Evolutionary conservation across 2,113 vertebrate genomes (phyloP).

Genomic region (Sciurus niger): DNA sequence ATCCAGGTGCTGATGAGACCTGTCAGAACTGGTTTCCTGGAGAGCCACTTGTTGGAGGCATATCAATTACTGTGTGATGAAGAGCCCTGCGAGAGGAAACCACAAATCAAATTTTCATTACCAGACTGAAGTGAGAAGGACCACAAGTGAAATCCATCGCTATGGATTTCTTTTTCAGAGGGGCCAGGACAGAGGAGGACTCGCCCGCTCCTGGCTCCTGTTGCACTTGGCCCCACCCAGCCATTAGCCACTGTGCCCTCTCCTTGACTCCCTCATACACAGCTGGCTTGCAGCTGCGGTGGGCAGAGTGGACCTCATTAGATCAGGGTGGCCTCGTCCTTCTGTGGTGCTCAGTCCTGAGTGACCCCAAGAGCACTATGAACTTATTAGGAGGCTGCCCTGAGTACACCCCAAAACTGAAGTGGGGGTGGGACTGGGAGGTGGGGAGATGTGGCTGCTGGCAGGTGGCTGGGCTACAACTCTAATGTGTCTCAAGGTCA

Average conservation of each 20-base stretch:
- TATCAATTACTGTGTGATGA: slow-evolving; percentile 72
- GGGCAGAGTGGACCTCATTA: background rate
- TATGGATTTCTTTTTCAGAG: background rate
- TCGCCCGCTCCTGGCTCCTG: no score
- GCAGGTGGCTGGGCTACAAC: background rate
- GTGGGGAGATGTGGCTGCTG: background rate
- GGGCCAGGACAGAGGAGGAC: background rate
- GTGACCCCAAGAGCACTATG: background rate
- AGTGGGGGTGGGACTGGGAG: background rate
- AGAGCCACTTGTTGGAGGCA: slow-evolving; percentile 66
- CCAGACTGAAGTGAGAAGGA: slow-evolving; percentile 29
- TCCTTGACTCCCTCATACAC: background rate
- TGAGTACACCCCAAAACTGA: background rate
- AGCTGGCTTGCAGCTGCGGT: background rate
- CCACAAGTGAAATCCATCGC: background rate
- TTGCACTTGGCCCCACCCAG: background rate
- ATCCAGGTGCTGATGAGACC: slow-evolving; percentile 26
- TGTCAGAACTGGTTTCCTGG: slow-evolving; percentile 33
- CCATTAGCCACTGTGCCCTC: background rate
- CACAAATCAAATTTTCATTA: slow-evolving; percentile 79
- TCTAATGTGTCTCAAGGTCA: background rate
- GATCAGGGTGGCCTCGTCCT: background rate
- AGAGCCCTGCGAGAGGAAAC: slow-evolving; percentile 60
- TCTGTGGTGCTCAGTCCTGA: background rate
- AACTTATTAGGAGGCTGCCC: background rate